Base-by-base conservation (phyloP, 2,888 invertebrate species). In the Corbicula japonica region DNA sequence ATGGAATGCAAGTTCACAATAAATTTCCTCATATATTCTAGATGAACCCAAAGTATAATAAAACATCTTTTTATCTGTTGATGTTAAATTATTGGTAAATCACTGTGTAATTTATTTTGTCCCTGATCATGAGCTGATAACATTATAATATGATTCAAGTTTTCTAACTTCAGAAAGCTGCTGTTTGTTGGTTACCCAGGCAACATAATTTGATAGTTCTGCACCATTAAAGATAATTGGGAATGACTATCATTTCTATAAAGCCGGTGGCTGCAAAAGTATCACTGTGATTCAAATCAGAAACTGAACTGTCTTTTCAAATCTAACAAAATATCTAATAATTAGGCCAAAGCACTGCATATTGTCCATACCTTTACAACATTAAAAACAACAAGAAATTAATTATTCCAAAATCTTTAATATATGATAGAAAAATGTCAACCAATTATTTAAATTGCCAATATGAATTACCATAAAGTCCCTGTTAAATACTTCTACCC, bases 221-320 rank as follows among this genome's bases (percentile, higher is more conserved):
- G 41, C 54, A 41, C 30, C 71, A 62, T 71, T 71, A 62, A 52
- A 54, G 41, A 52, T 61, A 71, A 71, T 62, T 71, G 61, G 30
- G 41, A 30, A 52, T 71, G 62, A 71, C 71, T 62, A 62, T 41
- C 62, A n/a, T n/a, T 56, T 28, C 48, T 30, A 63, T 63, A 32
- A 48, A 46, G 58, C 35, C n/a, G n/a, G n/a, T n/a, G n/a, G n/a
- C n/a, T n/a, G n/a, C n/a, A 52, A 23, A 18, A 65, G 38, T 26
- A 26, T 46, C 38, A 35, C 35, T 50, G n/a, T 34, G 23, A 34
- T 28, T 56, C 21, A 56, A 28, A 34, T 23, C 28, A n/a, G 18
- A 1, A 56, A 32, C 28, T 34, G 30, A n/a, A n/a, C 10, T 5
- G n/a, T 58, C 23, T 41, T 34, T 58, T 58, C 58, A 34, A 58